These are phyloP conservation scores for Dolomedes plantarius DNA, from an alignment of 2,888 invertebrate genomes.

Conservation along the genomic window DNA sequence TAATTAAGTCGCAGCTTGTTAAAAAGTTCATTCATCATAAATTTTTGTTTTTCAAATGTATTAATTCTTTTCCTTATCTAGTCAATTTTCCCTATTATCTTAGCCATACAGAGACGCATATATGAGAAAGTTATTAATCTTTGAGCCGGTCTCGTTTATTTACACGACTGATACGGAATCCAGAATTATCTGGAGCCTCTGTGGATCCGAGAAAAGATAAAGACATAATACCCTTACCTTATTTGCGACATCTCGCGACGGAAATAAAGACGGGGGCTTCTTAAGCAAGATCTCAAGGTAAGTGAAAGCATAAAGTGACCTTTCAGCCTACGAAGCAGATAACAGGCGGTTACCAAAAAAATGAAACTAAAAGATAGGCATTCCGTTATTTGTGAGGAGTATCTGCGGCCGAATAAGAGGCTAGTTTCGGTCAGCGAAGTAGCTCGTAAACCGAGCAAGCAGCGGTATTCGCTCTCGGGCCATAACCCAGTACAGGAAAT, in stretches of 20 bases:
- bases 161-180: not conserved
- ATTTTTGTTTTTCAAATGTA: no score
- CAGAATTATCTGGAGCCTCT: not conserved
- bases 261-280: slow-evolving; percentile 31
- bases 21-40: no score
- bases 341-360: slow-evolving; percentile 54
- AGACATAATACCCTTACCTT: slow-evolving; percentile 40
- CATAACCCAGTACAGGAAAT: slow-evolving; percentile 68
- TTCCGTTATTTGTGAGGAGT: slow-evolving; percentile 67
- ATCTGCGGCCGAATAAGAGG: slow-evolving; percentile 68
- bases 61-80: no score
- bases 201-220: not conserved
- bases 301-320: slow-evolving; percentile 61
- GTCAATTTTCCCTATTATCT: no score
- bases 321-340: slow-evolving; percentile 58
- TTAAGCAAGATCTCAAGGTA: slow-evolving; percentile 40
- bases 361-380: slow-evolving; percentile 49
- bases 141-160: not conserved
- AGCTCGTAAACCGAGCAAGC: slow-evolving; percentile 57
- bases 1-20: no score
- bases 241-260: slow-evolving; percentile 14
- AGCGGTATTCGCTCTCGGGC: slow-evolving; percentile 65
- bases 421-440: slow-evolving; percentile 66
- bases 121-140: not conserved
- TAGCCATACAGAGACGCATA: no score